Evolutionary conservation across 1,140 invertebrate species (phyloP).

Genomic region (Lepidurus arcticus): DNA sequence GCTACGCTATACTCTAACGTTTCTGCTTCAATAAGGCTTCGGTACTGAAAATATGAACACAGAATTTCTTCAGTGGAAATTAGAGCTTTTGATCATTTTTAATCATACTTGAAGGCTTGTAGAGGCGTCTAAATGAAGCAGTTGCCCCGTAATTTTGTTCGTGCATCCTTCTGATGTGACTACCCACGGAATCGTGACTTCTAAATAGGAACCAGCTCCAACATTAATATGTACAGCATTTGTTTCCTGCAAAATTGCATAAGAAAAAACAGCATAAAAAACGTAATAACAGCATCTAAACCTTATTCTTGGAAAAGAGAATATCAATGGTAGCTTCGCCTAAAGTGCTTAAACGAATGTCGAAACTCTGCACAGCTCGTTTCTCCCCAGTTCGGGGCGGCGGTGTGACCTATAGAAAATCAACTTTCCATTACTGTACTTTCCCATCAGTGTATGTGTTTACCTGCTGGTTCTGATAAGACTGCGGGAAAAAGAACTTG

Average conservation of each 20-base stretch:
- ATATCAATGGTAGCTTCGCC: constrained; percentile 91
- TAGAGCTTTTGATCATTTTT: neutral
- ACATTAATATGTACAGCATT: constrained; percentile 93
- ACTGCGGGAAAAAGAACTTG: constrained; percentile 92
- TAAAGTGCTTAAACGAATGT: constrained; percentile 81
- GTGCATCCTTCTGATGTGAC: constrained; percentile 76
- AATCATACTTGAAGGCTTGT: constrained; percentile 69
- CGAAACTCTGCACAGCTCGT: constrained; percentile 82
- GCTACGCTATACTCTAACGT: constrained; percentile 85
- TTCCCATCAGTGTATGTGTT: neutral
- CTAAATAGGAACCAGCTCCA: constrained; percentile 86
- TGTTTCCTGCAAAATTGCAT: constrained; percentile 59
- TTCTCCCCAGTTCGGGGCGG: constrained; percentile 77
- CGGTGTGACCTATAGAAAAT: constrained; percentile 53
- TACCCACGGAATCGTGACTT: constrained; percentile 92
- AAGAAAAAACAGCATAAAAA: constrained; percentile 22
- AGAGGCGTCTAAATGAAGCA: constrained; percentile 87
- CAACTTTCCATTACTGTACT: neutral
- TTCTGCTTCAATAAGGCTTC: constrained; percentile 86
- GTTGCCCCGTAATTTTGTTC: constrained; percentile 84
- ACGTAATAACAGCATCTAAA: constrained; percentile 39
- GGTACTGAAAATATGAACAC: constrained; percentile 52
- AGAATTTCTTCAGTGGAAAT: constrained; percentile 2
- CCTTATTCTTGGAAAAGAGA: constrained; percentile 88
- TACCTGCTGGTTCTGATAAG: constrained; percentile 59